A percentile compares a stretch with the other conserved stretches of the same genome.
These are phyloP conservation scores for Tuberolachnus salignus DNA, from an alignment of 2,888 invertebrate genomes.

Conservation along the genomic window DNA sequence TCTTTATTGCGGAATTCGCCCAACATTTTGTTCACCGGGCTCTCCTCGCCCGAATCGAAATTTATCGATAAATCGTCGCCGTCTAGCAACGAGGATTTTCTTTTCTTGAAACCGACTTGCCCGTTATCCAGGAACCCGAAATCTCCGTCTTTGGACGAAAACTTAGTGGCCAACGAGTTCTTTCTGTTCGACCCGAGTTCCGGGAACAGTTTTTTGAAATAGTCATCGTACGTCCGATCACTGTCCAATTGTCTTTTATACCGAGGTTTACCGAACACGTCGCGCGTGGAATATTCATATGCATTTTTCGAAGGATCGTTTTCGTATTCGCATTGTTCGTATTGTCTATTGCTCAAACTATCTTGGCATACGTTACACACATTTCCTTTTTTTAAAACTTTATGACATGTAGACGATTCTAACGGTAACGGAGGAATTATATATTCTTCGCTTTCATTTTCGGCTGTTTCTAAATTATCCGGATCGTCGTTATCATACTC, in stretches of 20 bases:
- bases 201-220: conserved; percentile 57
- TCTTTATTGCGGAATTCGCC: conserved; percentile 78
- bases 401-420: conserved; percentile 57
- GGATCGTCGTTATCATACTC: conserved; percentile 53
- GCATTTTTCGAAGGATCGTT: conserved; percentile 74
- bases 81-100: conserved; percentile 48
- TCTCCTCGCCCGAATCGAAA: conserved; percentile 67
- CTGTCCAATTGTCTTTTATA: conserved; percentile 39
- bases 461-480: conserved; percentile 57
- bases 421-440: conserved; percentile 33
- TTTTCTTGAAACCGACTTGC: conserved; percentile 50
- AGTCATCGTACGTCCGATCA: conserved; percentile 56
- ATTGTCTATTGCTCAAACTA: conserved; percentile 75
- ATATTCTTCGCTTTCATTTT: conserved; percentile 57
- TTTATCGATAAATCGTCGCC: conserved; percentile 61
- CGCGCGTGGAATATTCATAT: conserved; percentile 62
- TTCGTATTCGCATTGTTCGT: conserved; percentile 80
- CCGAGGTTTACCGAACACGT: conserved; percentile 58
- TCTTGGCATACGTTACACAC: conserved; percentile 76
- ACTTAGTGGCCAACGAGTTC: conserved; percentile 25
- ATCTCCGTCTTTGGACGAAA: conserved; percentile 48
- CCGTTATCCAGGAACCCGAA: conserved; percentile 51
- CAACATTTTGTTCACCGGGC: conserved; percentile 73
- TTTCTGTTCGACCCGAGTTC: conserved; percentile 24
- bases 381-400: conserved; percentile 62